phyloP scores from a whole-genome alignment of 2,797 vertebrate species.

The Tenualosa ilisha region DNA sequence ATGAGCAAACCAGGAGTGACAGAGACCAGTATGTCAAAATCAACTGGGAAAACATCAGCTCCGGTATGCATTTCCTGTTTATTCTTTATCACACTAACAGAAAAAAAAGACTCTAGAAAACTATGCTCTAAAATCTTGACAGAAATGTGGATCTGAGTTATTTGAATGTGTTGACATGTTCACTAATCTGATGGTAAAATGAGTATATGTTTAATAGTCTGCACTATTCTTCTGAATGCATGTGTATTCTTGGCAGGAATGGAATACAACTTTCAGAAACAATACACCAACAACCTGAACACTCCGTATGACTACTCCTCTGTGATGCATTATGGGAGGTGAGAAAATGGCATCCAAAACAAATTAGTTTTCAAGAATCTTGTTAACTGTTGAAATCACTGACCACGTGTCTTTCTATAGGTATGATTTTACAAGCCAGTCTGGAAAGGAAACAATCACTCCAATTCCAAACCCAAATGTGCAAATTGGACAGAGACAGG shows the following conservation, averaged over 20 bases:
- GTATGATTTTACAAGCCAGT: slow-evolving; percentile 51
- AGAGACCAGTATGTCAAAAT: slow-evolving; percentile 7
- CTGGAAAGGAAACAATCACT: slow-evolving; percentile 46
- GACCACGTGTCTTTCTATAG: slow-evolving; percentile 32
- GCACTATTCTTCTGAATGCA: too few species aligned
- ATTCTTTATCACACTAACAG: slow-evolving; percentile 43
- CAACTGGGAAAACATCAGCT: slow-evolving; percentile 64
- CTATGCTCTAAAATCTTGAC: too few species aligned
- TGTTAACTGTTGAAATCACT: not conserved
- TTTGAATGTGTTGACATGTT: slow-evolving; percentile 56
- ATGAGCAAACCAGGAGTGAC: slow-evolving; percentile 56
- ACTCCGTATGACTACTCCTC: slow-evolving; percentile 73
- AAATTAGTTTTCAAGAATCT: not conserved
- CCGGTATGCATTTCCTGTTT: slow-evolving; percentile 69
- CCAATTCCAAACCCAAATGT: slow-evolving; percentile 45
- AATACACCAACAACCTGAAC: slow-evolving; percentile 67
- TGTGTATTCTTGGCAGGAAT: not conserved
- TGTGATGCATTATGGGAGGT: slow-evolving; percentile 70
- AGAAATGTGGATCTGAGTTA: not conserved
- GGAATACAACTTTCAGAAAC: slow-evolving; percentile 64
- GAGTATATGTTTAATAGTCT: not conserved
- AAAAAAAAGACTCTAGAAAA: too few species aligned
- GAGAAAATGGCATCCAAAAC: not conserved
- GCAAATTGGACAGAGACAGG: slow-evolving; percentile 50
- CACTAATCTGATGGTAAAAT: slow-evolving; percentile 54